A percentile compares a stretch with the other conserved stretches of the same genome.
phyloP scores from a whole-genome alignment of 1,140 invertebrate genomes.

The Drosophila arawakana region DNA sequence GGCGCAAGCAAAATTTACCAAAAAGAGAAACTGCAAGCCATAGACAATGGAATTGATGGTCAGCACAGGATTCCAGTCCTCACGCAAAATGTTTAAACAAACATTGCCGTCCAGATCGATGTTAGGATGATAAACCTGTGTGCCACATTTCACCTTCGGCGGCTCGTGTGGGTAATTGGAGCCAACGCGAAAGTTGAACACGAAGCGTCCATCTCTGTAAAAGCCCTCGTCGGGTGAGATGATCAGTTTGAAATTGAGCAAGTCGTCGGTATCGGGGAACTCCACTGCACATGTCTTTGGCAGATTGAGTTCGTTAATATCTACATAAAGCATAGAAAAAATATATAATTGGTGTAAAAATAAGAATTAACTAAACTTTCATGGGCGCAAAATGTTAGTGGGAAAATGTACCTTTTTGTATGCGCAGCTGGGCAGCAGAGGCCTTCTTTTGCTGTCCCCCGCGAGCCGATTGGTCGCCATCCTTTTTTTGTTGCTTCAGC shows the following conservation, averaged over 20 bases:
- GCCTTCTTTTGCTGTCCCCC: slow-evolving; percentile 93
- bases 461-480: slow-evolving; percentile 93
- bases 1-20: slow-evolving; percentile 86
- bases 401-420: slow-evolving; percentile 94
- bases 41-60: slow-evolving; percentile 99
- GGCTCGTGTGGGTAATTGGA: slow-evolving; percentile 98
- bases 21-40: slow-evolving; percentile 98
- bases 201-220: slow-evolving; percentile 96
- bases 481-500: slow-evolving; percentile 98
- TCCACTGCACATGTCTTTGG: slow-evolving; percentile 98
- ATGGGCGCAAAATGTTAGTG: background rate
- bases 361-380: slow-evolving; percentile 55
- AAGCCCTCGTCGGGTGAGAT: slow-evolving; percentile 99
- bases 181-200: slow-evolving; percentile 98
- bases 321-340: slow-evolving; percentile 86
- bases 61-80: slow-evolving; percentile 99
- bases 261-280: slow-evolving; percentile 98
- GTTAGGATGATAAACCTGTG: slow-evolving; percentile 97
- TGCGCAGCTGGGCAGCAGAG: slow-evolving; percentile 97
- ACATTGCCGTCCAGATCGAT: slow-evolving; percentile 98
- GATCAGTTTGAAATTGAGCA: slow-evolving; percentile 97
- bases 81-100: slow-evolving; percentile 96
- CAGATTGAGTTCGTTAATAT: slow-evolving; percentile 98
- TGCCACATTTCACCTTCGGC: slow-evolving; percentile 98
- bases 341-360: background rate